Evolutionary conservation across 2,888 invertebrate species (phyloP).

Genomic region (Phengaris alcon): DNA sequence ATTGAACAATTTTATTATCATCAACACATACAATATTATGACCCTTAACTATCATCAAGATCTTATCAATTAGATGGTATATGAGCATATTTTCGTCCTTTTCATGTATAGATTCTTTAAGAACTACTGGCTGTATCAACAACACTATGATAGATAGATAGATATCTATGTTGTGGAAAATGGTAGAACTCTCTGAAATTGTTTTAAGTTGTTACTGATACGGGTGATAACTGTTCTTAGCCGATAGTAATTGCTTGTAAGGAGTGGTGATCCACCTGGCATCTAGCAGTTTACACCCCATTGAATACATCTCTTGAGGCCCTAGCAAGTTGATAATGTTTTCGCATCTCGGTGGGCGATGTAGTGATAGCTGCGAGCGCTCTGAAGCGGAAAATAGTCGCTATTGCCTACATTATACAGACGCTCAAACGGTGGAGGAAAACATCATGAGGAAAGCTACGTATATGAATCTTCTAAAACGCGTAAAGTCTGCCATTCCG

Average conservation of each 20-base stretch:
- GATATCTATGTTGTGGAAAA: no score
- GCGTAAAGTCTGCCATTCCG: no score
- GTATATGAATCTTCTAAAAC: no score
- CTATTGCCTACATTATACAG: constrained; percentile 43
- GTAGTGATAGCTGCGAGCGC: not conserved
- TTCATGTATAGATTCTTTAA: no score
- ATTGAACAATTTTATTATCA: not conserved
- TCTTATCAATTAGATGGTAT: not conserved
- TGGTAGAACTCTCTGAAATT: not conserved
- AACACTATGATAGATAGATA: no score
- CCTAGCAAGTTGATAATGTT: constrained; percentile 49
- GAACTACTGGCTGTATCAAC: no score
- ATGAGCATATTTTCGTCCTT: no score
- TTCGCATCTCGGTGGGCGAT: constrained; percentile 52
- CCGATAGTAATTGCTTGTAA: not conserved
- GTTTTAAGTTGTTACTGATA: not conserved
- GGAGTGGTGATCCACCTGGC: not conserved
- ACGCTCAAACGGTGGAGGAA: no score
- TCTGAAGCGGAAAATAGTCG: constrained; percentile 51
- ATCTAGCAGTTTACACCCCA: not conserved
- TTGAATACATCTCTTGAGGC: not conserved
- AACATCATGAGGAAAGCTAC: no score
- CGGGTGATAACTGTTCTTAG: not conserved
- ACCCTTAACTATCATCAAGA: not conserved
- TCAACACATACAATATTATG: not conserved